Evolutionary conservation across 2,888 invertebrate species (phyloP).

Genomic region (Formica aserva): DNA sequence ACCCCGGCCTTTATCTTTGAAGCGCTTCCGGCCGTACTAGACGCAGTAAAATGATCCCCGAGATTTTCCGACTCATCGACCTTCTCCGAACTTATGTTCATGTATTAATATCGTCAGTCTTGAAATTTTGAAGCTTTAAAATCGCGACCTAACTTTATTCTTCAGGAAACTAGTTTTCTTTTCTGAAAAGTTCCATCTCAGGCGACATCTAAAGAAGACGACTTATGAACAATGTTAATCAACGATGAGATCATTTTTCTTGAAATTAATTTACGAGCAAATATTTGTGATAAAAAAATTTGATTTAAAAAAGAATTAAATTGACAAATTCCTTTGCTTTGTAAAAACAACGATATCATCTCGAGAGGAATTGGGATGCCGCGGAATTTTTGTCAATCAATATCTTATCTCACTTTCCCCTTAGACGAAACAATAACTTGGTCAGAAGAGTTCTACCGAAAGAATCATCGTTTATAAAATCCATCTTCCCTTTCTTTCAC

Average conservation of each 20-base stretch:
- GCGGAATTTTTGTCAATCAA: not conserved
- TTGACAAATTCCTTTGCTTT: not conserved
- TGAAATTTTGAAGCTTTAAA: slow-evolving; percentile 4
- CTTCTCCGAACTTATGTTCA: not conserved
- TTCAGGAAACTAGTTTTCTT: not conserved
- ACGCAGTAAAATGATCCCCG: slow-evolving; percentile 13
- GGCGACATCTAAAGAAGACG: not conserved
- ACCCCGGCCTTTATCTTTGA: slow-evolving; percentile 53
- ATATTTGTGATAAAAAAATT: slow-evolving; percentile 5
- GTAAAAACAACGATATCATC: not conserved
- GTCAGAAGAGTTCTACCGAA: not conserved
- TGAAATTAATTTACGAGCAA: not conserved
- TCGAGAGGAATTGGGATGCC: not conserved
- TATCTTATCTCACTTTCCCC: not conserved
- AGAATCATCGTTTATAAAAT: not conserved
- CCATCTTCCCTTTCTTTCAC: not conserved
- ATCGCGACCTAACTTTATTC: not conserved
- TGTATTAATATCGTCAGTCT: not conserved
- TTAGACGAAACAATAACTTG: not conserved
- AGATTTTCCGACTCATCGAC: slow-evolving; percentile 28
- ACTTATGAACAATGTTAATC: not conserved
- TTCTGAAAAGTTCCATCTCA: not conserved
- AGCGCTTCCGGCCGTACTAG: slow-evolving; percentile 48
- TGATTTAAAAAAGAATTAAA: not conserved
- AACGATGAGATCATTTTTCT: not conserved